These are phyloP conservation scores for Sycophaga agraensis DNA, from an alignment of 1,140 invertebrate species.

Conservation along the genomic window DNA sequence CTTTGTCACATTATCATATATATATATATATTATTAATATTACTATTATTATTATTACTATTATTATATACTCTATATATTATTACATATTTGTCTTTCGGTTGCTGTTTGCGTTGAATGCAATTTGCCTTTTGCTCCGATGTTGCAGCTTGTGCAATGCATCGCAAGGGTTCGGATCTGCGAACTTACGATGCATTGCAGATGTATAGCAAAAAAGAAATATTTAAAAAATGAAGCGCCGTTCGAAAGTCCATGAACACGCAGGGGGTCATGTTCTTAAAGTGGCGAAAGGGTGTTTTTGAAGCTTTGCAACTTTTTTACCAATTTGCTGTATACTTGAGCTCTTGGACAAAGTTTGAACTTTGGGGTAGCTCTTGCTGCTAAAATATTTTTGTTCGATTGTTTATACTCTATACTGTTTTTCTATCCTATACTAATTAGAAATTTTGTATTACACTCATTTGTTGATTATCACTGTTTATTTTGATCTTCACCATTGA, in stretches of 20 bases:
- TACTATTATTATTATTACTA: not conserved
- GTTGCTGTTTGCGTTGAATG: constrained; percentile 34
- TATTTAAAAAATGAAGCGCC: constrained; percentile 20
- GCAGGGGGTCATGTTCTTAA: constrained; percentile 5
- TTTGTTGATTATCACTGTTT: constrained; percentile 27
- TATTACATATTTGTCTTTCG: constrained; percentile 30
- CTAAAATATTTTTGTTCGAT: constrained; percentile 30
- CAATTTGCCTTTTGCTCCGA: constrained; percentile 32
- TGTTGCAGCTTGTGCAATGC: constrained; percentile 8
- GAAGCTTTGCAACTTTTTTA: not conserved
- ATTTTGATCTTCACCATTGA: constrained; percentile 23
- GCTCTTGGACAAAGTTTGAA: constrained; percentile 23
- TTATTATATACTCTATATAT: constrained; percentile 9
- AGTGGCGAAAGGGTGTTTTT: not conserved
- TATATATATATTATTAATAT: constrained; percentile 29
- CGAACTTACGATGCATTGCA: constrained; percentile 8
- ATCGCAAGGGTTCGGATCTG: not conserved
- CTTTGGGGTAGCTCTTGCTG: constrained; percentile 29
- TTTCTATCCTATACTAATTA: constrained; percentile 26
- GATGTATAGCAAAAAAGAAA: constrained; percentile 5
- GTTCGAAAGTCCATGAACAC: constrained; percentile 28
- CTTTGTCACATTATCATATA: constrained; percentile 30
- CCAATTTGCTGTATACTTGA: constrained; percentile 3
- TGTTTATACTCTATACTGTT: constrained; percentile 30
- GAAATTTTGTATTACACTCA: constrained; percentile 25